Evolutionary conservation across 2,113 vertebrate species (phyloP).

Genomic region (Gobius niger): DNA sequence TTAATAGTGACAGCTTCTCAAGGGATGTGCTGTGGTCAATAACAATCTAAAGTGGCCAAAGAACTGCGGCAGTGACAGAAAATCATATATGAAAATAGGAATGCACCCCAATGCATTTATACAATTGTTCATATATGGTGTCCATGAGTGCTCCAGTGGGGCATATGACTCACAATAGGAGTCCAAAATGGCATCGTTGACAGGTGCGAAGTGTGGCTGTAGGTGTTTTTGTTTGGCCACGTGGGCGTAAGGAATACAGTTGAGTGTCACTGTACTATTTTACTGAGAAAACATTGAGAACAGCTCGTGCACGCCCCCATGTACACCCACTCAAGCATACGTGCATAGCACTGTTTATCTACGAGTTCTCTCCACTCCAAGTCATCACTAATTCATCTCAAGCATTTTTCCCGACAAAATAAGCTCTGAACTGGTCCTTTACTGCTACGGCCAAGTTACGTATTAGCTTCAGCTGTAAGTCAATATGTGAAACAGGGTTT

Average conservation of each 20-base stretch:
- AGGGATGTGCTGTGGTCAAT: background rate
- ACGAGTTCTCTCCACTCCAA: constrained; percentile 42
- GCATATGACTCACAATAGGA: constrained; percentile 60
- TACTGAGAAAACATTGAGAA: constrained; percentile 29
- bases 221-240: constrained; percentile 61
- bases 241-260: constrained; percentile 57
- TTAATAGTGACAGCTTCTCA: background rate
- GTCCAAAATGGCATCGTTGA: constrained; percentile 34
- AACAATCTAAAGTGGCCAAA: background rate
- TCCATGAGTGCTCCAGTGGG: constrained; percentile 25
- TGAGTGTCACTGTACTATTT: constrained; percentile 44
- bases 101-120: background rate
- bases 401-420: constrained; percentile 47
- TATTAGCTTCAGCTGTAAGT: constrained; percentile 41
- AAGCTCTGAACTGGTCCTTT: constrained; percentile 57
- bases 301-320: constrained; percentile 18
- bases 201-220: constrained; percentile 50
- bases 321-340: constrained; percentile 14
- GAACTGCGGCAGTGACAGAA: background rate
- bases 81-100: background rate
- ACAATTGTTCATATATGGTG: constrained; percentile 5
- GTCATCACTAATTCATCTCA: constrained; percentile 60
- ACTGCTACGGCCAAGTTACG: constrained; percentile 45
- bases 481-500: constrained; percentile 32
- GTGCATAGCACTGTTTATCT: constrained; percentile 35